Percentiles rank a stretch among this genome's conserved stretches.
Evolutionary conservation across 2,113 vertebrate species (phyloP).

Genomic region (Forbesichthys papilliferus): DNA sequence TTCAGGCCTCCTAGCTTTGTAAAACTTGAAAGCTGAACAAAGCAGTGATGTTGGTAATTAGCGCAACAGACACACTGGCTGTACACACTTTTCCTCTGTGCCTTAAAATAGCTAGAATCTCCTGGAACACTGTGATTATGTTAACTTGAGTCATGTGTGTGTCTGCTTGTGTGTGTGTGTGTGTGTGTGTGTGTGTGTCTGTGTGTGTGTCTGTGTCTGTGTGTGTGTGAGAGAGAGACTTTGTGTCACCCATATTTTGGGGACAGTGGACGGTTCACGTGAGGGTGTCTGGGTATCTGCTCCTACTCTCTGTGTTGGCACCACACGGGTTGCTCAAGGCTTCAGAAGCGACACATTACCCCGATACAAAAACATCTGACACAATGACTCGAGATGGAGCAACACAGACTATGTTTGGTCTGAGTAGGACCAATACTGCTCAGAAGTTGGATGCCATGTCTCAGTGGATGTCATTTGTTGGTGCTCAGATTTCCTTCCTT

Average conservation of each 20-base stretch:
- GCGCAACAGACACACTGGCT: constrained; percentile 14
- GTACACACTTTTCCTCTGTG: constrained; percentile 6
- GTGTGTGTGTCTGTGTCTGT: constrained; percentile 9
- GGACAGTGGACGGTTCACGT: not conserved
- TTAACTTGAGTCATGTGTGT: constrained; percentile 2
- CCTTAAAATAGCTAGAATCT: constrained; percentile 59
- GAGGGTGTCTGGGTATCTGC: not conserved
- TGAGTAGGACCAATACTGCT: not conserved
- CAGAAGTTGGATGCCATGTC: not conserved
- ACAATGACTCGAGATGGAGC: not conserved
- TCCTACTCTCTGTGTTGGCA: not conserved
- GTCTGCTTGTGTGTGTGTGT: constrained; percentile 17
- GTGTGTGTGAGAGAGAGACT: not conserved
- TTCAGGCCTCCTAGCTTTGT: not conserved
- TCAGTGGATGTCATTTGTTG: not conserved
- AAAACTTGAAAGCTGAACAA: not conserved
- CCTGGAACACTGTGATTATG: constrained; percentile 43
- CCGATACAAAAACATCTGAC: not conserved
- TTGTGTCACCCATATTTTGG: not conserved
- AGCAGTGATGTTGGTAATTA: constrained; percentile 24
- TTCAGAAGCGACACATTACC: not conserved
- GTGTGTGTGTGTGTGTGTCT: constrained; percentile 2
- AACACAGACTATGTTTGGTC: not conserved
- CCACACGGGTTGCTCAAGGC: not conserved
- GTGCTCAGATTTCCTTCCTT: not conserved